Base-by-base conservation (phyloP, 2,888 invertebrate genomes). In the Mechanitis messenoides region DNA sequence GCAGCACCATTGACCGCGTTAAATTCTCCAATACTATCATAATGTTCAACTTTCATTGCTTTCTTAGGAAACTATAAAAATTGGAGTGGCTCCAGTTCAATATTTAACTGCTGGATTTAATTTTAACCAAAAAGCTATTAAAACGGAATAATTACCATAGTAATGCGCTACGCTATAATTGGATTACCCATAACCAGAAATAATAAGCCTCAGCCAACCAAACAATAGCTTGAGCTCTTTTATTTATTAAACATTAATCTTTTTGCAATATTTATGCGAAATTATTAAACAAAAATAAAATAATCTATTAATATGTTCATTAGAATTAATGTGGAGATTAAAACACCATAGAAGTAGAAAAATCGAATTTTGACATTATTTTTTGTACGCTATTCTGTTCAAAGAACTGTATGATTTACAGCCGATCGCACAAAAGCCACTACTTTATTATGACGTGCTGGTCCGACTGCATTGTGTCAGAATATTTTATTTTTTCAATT, bases 371-470 rank as follows among this genome's bases (percentile, higher is more conserved):
- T 80, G 76, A 68, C 80, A 80, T 87, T 84, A 89, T 90, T 90
- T 90, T 89, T 87, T 85, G 82, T 79, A 72, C 81, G 83, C 85
- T 84, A 87, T 89, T 89, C 85, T 81, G 78, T 83, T 84, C 83
- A 85, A 87, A 87, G 81, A 84, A 85, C 83, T 84, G 79, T 83
- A 87, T 89, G 87, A 90, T 90, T 89, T 90, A 89, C 87, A 83
- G 76, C 84, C 80, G 72, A 71, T 70, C 72, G 76, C 80, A 89
- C 89, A 90, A 89, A 85, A 84, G 87, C 81, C 80, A 78, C 81
- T 83, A 77, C 85, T 83, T 88, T 88, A 90, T 88, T 89, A 89
- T 89, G 88, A 88, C 87, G 84, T 81, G 84, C 81, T 83, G 85
- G 84, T 81, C 81, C 81, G 85, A 80, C 85, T 79, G 83, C 84